A percentile compares a stretch with the other conserved stretches of the same genome.
Conservation (phyloP, 2,888 invertebrate species). For the Glaucopsyche alexis region DNA sequence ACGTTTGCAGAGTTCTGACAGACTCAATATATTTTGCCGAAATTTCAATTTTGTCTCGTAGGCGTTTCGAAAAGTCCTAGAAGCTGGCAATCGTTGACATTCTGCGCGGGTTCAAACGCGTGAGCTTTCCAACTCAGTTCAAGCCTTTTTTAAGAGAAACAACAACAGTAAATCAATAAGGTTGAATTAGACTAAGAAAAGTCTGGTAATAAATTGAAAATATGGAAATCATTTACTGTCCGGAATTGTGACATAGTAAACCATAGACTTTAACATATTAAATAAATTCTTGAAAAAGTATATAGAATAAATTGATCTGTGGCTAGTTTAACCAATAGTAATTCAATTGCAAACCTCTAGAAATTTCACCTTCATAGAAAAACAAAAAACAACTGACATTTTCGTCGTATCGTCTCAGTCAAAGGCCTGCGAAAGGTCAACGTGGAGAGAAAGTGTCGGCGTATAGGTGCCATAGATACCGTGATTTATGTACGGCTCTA, state of each 20-base stretch:
- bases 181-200: background rate
- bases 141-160: background rate
- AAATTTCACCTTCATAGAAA: background rate
- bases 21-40: background rate
- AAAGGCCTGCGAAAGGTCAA: constrained; percentile 29
- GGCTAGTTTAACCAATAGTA: no score
- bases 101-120: background rate
- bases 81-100: background rate
- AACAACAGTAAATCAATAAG: background rate
- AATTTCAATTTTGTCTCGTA: background rate
- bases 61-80: background rate
- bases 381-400: background rate
- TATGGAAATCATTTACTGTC: background rate
- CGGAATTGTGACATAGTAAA: background rate
- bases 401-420: constrained; percentile 3
- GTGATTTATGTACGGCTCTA: constrained; percentile 6
- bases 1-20: background rate
- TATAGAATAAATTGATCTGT: no score
- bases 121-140: background rate
- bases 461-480: constrained; percentile 17
- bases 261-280: no score
- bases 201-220: background rate
- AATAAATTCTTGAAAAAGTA: no score
- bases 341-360: no score
- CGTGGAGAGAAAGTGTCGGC: constrained; percentile 27